Evolutionary conservation across 2,113 vertebrate genomes (phyloP).

Genomic region (Hypomesus transpacificus): DNA sequence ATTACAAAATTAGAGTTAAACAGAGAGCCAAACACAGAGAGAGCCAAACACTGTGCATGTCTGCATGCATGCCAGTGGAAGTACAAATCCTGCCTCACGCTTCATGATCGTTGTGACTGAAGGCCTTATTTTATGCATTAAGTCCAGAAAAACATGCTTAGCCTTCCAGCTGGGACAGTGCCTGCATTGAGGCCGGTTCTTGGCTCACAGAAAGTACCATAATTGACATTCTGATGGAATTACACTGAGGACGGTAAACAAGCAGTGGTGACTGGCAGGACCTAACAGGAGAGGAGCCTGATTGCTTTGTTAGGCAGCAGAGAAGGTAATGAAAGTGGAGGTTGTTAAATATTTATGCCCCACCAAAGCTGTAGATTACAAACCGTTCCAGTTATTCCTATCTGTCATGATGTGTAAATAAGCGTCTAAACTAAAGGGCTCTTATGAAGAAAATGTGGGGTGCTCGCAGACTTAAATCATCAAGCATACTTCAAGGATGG

Average conservation of each 20-base stretch:
- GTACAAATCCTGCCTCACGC: no score
- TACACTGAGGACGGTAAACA: conserved; percentile 18
- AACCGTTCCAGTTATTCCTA: conserved; percentile 35
- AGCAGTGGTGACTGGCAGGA: conserved; percentile 13
- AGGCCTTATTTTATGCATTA: background rate
- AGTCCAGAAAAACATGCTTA: background rate
- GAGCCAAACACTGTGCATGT: no score
- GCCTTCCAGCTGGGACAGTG: conserved; percentile 1
- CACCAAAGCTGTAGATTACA: conserved; percentile 32
- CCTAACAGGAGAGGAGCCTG: conserved; percentile 10
- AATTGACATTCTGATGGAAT: conserved; percentile 32
- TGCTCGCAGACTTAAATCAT: conserved; percentile 31
- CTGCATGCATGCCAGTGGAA: no score
- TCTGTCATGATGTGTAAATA: conserved; percentile 34
- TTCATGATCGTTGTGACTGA: no score
- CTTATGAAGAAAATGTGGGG: conserved; percentile 34
- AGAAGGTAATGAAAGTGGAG: conserved; percentile 33
- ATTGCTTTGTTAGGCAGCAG: conserved; percentile 35
- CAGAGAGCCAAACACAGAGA: no score
- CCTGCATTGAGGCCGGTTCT: conserved; percentile 6
- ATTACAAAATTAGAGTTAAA: no score
- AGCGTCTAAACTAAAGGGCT: conserved; percentile 22
- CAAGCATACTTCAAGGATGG: conserved; percentile 35
- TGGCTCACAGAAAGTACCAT: conserved; percentile 18
- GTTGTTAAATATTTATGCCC: conserved; percentile 41